Conservation (phyloP, 1,140 invertebrate species). For the Solenopsis fugax region DNA sequence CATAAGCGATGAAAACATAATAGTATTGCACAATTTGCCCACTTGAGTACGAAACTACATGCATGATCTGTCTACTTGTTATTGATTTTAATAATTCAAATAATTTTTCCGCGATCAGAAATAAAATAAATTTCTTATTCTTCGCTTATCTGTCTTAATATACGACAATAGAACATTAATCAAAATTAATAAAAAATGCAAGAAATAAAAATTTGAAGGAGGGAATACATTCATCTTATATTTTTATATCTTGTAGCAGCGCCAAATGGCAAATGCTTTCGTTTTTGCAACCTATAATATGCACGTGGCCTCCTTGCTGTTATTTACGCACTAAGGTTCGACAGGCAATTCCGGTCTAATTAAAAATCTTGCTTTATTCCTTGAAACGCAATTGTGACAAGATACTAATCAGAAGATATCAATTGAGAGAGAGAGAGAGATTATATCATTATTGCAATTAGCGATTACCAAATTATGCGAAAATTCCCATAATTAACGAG, state of each 20-base stretch:
- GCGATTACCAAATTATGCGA: not conserved
- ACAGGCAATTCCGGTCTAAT: too few species aligned
- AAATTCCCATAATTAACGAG: not conserved
- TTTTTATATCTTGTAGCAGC: not conserved
- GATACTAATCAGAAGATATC: not conserved
- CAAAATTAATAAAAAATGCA: not conserved
- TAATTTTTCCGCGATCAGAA: not conserved
- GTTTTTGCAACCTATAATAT: not conserved
- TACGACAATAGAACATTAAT: not conserved
- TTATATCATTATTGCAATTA: not conserved
- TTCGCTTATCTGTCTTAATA: not conserved
- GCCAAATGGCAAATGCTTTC: not conserved
- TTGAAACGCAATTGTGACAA: not conserved
- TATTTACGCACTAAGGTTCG: not conserved
- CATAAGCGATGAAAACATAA: not conserved
- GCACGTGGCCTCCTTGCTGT: not conserved
- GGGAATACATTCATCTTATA: not conserved
- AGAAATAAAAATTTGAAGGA: not conserved
- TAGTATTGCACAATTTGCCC: not conserved
- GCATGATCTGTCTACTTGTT: not conserved
- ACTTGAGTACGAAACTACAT: not conserved
- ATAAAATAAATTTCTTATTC: not conserved
- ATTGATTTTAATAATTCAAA: not conserved
- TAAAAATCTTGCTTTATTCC: not conserved
- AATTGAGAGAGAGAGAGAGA: too few species aligned